A percentile compares a stretch with the other conserved stretches of the same genome.
Evolutionary conservation across 2,888 invertebrate genomes (phyloP).

Genomic region (Molanna angustata): DNA sequence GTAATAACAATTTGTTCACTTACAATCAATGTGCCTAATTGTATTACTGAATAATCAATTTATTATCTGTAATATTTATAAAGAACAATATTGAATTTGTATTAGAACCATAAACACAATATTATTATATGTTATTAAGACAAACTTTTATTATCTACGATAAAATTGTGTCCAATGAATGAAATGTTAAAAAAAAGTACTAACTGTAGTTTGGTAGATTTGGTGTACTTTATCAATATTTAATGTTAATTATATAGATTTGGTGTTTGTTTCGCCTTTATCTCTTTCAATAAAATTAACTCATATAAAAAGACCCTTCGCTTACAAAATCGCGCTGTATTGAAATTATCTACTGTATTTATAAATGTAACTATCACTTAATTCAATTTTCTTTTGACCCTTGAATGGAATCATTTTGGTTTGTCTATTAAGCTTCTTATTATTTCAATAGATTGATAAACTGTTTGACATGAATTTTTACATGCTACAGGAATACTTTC

Average conservation of each 20-base stretch:
- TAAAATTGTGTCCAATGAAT: constrained; percentile 32
- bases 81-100: constrained; percentile 23
- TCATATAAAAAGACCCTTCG: constrained; percentile 10
- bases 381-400: too few species aligned
- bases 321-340: too few species aligned
- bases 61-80: constrained; percentile 30
- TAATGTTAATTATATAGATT: constrained; percentile 21
- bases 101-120: constrained; percentile 20
- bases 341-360: too few species aligned
- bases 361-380: too few species aligned
- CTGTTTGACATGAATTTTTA: too few species aligned
- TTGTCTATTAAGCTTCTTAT: too few species aligned
- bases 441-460: too few species aligned
- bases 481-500: too few species aligned
- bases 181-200: constrained; percentile 14
- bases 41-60: constrained; percentile 48
- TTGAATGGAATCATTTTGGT: too few species aligned
- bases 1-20: too few species aligned
- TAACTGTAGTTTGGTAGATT: constrained; percentile 11
- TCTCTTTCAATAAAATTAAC: constrained; percentile 6
- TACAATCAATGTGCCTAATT: constrained; percentile 61
- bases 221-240: constrained; percentile 10
- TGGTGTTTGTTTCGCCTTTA: constrained; percentile 18
- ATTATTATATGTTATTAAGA: constrained; percentile 20
- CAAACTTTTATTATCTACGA: constrained; percentile 25